These are phyloP conservation scores for Bombus difficillimus DNA, from an alignment of 1,140 invertebrate genomes.

Conservation along the genomic window DNA sequence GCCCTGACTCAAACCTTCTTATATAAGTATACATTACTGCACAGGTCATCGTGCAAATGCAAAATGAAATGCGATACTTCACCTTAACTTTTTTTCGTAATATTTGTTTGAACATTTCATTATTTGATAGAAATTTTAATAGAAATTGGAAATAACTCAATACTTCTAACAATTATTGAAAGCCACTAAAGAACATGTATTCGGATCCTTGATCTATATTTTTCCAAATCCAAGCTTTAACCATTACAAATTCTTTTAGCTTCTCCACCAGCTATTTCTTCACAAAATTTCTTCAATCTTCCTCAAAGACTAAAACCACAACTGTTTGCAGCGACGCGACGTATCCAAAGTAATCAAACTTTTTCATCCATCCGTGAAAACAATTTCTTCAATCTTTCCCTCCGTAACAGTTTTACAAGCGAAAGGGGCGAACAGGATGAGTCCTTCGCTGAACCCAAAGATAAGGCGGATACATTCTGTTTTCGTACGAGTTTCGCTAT, in stretches of 20 bases:
- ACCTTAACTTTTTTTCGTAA: too few species aligned
- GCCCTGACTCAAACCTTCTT: not conserved
- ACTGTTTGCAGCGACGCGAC: too few species aligned
- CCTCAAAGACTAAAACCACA: not conserved
- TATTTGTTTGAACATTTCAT: too few species aligned
- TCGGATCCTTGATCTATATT: not conserved
- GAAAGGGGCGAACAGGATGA: not conserved
- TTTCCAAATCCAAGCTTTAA: not conserved
- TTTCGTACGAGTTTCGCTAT: slow-evolving; percentile 20
- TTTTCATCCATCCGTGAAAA: not conserved
- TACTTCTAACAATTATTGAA: not conserved
- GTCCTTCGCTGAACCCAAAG: not conserved
- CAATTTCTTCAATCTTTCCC: not conserved
- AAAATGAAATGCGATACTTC: not conserved
- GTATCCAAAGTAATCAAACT: not conserved
- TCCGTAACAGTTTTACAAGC: slow-evolving; percentile 4
- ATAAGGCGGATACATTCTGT: slow-evolving; percentile 30
- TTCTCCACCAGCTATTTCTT: not conserved
- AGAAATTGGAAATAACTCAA: too few species aligned
- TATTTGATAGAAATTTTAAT: too few species aligned
- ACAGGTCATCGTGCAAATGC: not conserved
- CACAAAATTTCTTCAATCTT: not conserved
- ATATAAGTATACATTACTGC: not conserved
- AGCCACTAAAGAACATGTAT: not conserved
- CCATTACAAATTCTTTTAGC: not conserved